Base-by-base conservation (phyloP, 2,113 vertebrate genomes). In the Catharus bicknelli region DNA sequence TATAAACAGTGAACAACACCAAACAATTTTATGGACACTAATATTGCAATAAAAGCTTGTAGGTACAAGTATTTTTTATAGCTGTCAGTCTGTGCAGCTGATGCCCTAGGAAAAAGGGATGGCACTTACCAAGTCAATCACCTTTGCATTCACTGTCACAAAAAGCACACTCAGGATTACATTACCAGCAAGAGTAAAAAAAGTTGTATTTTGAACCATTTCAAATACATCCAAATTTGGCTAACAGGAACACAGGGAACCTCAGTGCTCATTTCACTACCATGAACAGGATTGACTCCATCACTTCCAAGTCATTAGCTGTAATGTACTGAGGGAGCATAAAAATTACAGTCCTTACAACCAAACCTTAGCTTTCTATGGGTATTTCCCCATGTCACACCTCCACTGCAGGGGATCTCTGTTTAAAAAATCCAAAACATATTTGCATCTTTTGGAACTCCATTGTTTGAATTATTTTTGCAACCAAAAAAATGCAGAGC, bases 81-180 rank as follows among this genome's bases (percentile, higher is more conserved):
- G 40, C 7, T 62, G 34, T 7, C 19, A 23, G 27, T 16, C 32
- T 45, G 51, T 13, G 14, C 29, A 78, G 29, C 4, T 30, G 20
- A 42, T 27, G 32, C 7, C 16, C 53, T 18, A 34, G 4, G 50
- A 67, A 54, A 84, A 87, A 38, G 3, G 16, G 40, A 54, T 32
- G 42, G 61, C 47, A 47, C 5, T 23, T 45, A 70, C 1, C 0
- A 3, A 61, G 26, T 1, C 1, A 1, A 54, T 32, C 36, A 43
- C n/a, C 26, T 42, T 78, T 57, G 34, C 42, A 32, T 7, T 47
- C 36, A 9, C 66, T 51, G 5, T 26, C 58, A 81, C 45, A 48
- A 34, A 73, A 68, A 8, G 4, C 40, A 63, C 10, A 10, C 7
- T 68, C 43, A 27, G 42, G 25, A 69, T 70, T 40, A 48, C 14